phyloP scores from a whole-genome alignment of 2,113 vertebrate species.

The Genyomyrus donnyi region DNA sequence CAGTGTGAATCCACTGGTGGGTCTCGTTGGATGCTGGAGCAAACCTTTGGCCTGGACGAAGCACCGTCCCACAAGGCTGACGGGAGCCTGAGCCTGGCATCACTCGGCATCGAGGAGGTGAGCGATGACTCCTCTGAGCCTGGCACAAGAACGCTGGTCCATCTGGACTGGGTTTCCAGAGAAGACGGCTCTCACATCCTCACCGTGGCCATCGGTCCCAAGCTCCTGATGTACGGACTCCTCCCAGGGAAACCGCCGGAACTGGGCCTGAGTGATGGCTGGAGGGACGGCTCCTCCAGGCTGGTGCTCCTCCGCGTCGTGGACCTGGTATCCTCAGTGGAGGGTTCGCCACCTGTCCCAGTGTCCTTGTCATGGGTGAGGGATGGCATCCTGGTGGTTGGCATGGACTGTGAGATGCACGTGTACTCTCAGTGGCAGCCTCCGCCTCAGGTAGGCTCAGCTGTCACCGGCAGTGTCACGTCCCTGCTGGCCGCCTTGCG shows the following conservation, averaged over 20 bases:
- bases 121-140: constrained; percentile 49
- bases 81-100: constrained; percentile 53
- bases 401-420: constrained; percentile 98
- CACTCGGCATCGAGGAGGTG: constrained; percentile 48
- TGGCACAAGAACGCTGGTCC: constrained; percentile 67
- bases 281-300: constrained; percentile 58
- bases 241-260: constrained; percentile 78
- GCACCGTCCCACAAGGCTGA: constrained; percentile 49
- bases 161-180: constrained; percentile 95
- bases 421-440: constrained; percentile 98
- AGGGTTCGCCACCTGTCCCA: constrained; percentile 82
- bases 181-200: constrained; percentile 94
- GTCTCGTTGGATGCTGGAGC: constrained; percentile 88
- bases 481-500: constrained; percentile 72
- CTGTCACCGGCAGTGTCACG: constrained; percentile 64
- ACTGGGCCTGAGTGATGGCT: constrained; percentile 66
- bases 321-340: constrained; percentile 85
- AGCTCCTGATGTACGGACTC: constrained; percentile 88
- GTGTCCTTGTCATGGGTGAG: constrained; percentile 95
- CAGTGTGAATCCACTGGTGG: constrained; percentile 96
- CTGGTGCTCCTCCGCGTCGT: constrained; percentile 81
- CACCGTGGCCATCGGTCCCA: constrained; percentile 87
- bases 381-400: constrained; percentile 92
- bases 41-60: constrained; percentile 76
- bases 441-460: constrained; percentile 55